phyloP scores from a whole-genome alignment of 2,888 invertebrate genomes.

The Caenorhabditis sp. region DNA sequence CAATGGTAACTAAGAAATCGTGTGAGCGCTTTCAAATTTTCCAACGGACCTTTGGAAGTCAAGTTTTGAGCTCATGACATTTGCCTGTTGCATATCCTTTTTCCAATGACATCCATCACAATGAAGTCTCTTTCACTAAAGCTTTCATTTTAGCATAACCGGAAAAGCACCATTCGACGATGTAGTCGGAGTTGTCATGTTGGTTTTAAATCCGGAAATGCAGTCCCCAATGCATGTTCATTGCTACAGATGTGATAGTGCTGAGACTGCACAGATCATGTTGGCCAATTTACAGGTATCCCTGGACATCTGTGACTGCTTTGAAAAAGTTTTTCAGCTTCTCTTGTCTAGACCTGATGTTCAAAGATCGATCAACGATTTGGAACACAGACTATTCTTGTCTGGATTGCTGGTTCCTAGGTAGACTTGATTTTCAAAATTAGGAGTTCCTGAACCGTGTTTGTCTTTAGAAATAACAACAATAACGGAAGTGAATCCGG shows the following conservation, averaged over 20 bases:
- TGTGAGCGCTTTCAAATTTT: too few species aligned
- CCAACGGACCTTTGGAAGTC: too few species aligned
- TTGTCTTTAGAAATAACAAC: slow-evolving; percentile 52
- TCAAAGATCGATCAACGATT: slow-evolving; percentile 91
- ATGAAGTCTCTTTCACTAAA: too few species aligned
- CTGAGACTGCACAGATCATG: slow-evolving; percentile 93
- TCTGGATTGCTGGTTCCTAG: slow-evolving; percentile 76
- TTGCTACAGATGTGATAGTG: slow-evolving; percentile 91
- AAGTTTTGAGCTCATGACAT: too few species aligned
- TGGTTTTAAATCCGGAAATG: slow-evolving; percentile 95
- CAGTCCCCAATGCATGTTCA: slow-evolving; percentile 96
- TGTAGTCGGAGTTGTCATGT: slow-evolving; percentile 93
- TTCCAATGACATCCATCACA: too few species aligned
- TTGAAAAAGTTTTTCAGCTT: slow-evolving; percentile 86
- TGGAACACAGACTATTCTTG: slow-evolving; percentile 87
- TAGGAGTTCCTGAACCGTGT: not conserved
- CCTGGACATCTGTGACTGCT: too few species aligned
- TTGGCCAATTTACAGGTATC: slow-evolving; percentile 87
- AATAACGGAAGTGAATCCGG: slow-evolving; percentile 31
- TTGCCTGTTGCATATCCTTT: too few species aligned
- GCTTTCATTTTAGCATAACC: slow-evolving; percentile 90
- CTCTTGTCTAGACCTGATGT: slow-evolving; percentile 91
- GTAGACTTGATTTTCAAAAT: not conserved
- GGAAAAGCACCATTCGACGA: slow-evolving; percentile 88
- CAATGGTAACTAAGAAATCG: too few species aligned